A percentile compares a stretch with the other conserved stretches of the same genome.
Conservation (phyloP, 2,113 vertebrate genomes). For the Panthera tigris region DNA sequence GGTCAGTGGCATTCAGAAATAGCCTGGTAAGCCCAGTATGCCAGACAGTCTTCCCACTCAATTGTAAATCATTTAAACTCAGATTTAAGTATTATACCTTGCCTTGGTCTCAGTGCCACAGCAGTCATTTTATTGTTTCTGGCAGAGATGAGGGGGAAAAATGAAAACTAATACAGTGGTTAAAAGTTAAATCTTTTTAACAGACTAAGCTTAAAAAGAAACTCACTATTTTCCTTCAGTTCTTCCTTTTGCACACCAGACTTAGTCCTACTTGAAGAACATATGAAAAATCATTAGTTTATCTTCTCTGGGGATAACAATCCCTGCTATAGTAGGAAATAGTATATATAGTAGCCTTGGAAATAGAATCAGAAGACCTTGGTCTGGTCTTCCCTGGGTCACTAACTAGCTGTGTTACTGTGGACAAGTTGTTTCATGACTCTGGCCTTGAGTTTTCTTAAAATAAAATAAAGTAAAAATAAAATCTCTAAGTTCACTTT, state of each 20-base stretch:
- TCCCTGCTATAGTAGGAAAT: neutral
- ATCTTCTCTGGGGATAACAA: conserved; percentile 37
- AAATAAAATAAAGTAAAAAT: conserved; percentile 21
- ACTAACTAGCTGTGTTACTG: conserved; percentile 38
- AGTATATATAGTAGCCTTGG: neutral
- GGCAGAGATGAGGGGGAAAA: conserved; percentile 65
- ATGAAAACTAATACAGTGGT: conserved; percentile 72
- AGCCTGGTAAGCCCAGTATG: conserved; percentile 61
- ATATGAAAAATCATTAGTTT: conserved; percentile 54
- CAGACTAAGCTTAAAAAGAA: conserved; percentile 69
- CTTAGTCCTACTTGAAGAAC: conserved; percentile 40
- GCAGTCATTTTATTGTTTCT: conserved; percentile 75
- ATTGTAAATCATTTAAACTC: conserved; percentile 75
- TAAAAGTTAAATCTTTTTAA: conserved; percentile 73
- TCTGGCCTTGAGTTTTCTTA: conserved; percentile 42
- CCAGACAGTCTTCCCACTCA: conserved; percentile 66
- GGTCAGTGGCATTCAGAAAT: conserved; percentile 62
- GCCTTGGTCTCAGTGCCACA: conserved; percentile 57
- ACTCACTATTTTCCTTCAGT: conserved; percentile 55
- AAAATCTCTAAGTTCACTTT: conserved; percentile 31
- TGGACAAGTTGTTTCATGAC: conserved; percentile 50
- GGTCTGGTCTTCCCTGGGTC: neutral
- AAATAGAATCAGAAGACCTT: conserved; percentile 39
- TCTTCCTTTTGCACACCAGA: conserved; percentile 47
- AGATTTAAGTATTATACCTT: conserved; percentile 78